These are phyloP conservation scores for Melanotaenia trifasciata DNA, from an alignment of 2,797 vertebrate genomes.

Conservation along the genomic window DNA sequence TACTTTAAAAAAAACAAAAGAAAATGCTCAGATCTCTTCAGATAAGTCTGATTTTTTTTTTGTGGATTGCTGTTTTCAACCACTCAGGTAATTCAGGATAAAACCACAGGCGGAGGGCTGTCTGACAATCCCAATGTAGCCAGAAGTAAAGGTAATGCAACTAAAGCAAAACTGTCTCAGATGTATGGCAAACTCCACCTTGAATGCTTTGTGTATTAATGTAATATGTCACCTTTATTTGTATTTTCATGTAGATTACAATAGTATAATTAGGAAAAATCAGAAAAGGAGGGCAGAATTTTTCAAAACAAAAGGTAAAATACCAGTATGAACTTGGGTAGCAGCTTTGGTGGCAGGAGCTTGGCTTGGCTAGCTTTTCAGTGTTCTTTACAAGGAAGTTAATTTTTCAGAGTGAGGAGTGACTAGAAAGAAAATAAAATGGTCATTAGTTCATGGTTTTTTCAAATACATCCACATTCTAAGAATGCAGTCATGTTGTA, in stretches of 20 bases:
- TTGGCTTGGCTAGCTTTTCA: slow-evolving; percentile 39
- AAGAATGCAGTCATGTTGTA: not conserved
- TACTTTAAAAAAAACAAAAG: not conserved
- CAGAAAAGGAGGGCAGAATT: slow-evolving; percentile 92
- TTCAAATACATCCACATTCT: not conserved
- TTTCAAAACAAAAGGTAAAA: slow-evolving; percentile 93
- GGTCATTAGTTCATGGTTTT: not conserved
- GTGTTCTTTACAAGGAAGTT: not conserved
- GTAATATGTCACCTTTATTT: slow-evolving; percentile 48
- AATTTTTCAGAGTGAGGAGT: not conserved
- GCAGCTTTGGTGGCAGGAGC: slow-evolving; percentile 55
- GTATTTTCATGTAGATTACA: slow-evolving; percentile 88
- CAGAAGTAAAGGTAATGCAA: slow-evolving; percentile 77
- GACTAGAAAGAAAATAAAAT: not conserved
- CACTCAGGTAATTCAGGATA: slow-evolving; percentile 79
- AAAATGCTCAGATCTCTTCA: slow-evolving; percentile 6
- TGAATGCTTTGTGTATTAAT: not conserved
- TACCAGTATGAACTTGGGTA: slow-evolving; percentile 1
- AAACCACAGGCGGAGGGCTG: slow-evolving; percentile 79
- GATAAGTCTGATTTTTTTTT: slow-evolving; percentile 4
- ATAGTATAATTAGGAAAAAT: slow-evolving; percentile 90
- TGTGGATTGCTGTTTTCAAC: slow-evolving; percentile 23
- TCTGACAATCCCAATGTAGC: slow-evolving; percentile 38
- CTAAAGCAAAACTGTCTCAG: not conserved
- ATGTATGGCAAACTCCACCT: not conserved